Conservation (phyloP, 2,797 vertebrate genomes). For the Sebastes cheni region DNA sequence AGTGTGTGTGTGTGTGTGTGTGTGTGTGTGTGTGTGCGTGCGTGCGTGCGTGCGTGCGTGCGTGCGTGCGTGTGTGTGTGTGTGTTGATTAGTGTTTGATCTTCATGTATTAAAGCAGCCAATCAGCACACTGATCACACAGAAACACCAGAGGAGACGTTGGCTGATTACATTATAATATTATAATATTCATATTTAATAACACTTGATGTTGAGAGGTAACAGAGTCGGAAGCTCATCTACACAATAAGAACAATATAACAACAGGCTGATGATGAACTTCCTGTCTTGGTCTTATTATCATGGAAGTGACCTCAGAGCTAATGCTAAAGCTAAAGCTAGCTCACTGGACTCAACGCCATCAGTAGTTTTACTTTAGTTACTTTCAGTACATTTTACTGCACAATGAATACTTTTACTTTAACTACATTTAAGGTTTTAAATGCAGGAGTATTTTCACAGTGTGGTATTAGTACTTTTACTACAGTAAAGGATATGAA, state of each 20-base stretch:
- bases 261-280: no score
- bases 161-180: constrained; percentile 34
- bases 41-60: not conserved
- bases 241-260: not conserved
- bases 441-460: no score
- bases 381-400: no score
- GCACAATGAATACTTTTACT: no score
- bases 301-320: no score
- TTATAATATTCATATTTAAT: not conserved
- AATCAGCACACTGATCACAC: not conserved
- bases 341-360: no score
- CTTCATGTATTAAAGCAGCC: not conserved
- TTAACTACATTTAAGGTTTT: no score
- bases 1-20: not conserved
- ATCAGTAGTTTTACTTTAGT: no score
- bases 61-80: not conserved
- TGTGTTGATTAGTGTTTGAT: not conserved
- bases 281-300: no score
- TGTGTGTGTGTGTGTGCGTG: not conserved
- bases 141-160: not conserved
- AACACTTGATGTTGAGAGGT: not conserved
- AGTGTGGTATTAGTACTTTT: no score
- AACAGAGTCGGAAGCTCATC: not conserved
- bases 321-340: no score
- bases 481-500: no score